A percentile compares a stretch with the other conserved stretches of the same genome.
Conservation (phyloP, 2,888 invertebrate genomes). For the Cistogaster globosa region DNA sequence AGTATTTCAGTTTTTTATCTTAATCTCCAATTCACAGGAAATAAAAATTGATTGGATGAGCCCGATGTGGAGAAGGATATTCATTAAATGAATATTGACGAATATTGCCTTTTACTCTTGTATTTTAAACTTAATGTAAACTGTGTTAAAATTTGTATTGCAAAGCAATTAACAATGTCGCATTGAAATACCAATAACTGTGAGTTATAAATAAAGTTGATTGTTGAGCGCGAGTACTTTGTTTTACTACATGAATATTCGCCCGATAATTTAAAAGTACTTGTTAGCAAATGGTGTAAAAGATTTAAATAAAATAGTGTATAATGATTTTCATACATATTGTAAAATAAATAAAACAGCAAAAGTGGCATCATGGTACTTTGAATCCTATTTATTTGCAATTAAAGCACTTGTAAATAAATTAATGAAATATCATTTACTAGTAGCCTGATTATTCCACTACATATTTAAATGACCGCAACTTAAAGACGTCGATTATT, state of each 20-base stretch:
- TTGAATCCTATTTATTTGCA: neutral
- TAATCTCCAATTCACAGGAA: conserved; percentile 17
- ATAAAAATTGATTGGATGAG: conserved; percentile 28
- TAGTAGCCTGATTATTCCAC: too few species aligned
- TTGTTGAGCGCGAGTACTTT: too few species aligned
- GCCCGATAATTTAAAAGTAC: too few species aligned
- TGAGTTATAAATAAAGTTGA: too few species aligned
- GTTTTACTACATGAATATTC: too few species aligned
- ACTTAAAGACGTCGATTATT: conserved; percentile 27
- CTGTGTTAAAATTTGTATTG: neutral
- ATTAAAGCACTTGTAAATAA: too few species aligned
- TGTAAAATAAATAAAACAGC: neutral
- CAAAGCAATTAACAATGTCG: too few species aligned
- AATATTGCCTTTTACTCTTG: too few species aligned
- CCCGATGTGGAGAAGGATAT: conserved; percentile 22
- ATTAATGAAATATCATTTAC: conserved; percentile 2
- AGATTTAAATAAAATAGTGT: conserved; percentile 10
- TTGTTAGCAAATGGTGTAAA: too few species aligned
- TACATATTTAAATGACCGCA: conserved; percentile 29
- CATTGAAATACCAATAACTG: too few species aligned
- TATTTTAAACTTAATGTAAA: neutral
- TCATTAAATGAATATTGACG: conserved; percentile 22
- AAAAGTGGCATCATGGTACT: too few species aligned
- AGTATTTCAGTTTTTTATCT: conserved; percentile 20
- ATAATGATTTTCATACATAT: neutral